Evolutionary conservation across 2,797 vertebrate species (phyloP), one percentile per base, ranked within the genome.

Genomic region (Dipus sagitta): DNA sequence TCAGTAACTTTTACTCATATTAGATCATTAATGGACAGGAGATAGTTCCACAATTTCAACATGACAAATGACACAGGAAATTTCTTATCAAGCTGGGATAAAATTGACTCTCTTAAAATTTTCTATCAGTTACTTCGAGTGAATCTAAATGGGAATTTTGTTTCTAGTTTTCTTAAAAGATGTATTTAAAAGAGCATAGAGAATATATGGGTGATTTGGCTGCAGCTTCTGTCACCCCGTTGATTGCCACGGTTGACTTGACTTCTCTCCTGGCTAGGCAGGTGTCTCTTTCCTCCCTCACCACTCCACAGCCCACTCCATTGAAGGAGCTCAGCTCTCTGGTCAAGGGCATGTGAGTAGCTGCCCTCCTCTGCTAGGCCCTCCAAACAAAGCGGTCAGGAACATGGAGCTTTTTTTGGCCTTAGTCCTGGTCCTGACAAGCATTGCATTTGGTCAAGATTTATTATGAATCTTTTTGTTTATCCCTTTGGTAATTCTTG

Each of bases 81-180:
- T 65, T 42, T 83, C 90, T 89, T 93, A 93, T 76, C 21, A 86
- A 67, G 83, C 11, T 94, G 67, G n/a, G 93, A 88, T 93, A 91
- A 88, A 92, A 84, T 14, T 75, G 42, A 74, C 24, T 13, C 42
- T 47, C n/a, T 78, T 89, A 38, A 54, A 54, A 54, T 85, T 94
- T 89, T 89, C 12, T 72, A 26, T 80, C 60, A 34, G 3, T 92
- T 88, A 80, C 47, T 90, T 94, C 86, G 9, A 86, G 60, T 88
- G 30, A 88, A 70, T 96, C 38, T 88, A 38, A 94, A 75, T 70
- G 38, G 4, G 58, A 11, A 54, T 17, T 24, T n/a, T 79, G 47
- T 83, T 13, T n/a, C 62, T 84, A 34, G 30, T 91, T 89, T 94
- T 92, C 18, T 90, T 32, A 52, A 87, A 82, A 81, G 18, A 80